These are phyloP conservation scores for Oxytorus armatus DNA, from an alignment of 2,888 invertebrate species.

Conservation along the genomic window DNA sequence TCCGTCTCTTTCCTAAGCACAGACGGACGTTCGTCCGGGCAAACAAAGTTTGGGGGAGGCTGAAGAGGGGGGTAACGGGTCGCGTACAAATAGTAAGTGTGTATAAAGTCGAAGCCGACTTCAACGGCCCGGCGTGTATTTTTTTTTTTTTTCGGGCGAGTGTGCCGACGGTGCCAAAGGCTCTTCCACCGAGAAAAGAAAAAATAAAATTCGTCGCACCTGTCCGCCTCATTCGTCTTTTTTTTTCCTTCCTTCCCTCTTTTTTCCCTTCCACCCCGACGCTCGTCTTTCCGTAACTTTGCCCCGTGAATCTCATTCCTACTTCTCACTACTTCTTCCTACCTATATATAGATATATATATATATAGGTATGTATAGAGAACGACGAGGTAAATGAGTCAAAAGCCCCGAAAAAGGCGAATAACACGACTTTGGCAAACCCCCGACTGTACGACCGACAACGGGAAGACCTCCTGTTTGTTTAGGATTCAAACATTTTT, in stretches of 20 bases:
- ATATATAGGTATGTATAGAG: conserved; percentile 38
- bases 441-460: conserved; percentile 47
- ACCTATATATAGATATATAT: conserved; percentile 17
- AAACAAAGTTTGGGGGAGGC: conserved; percentile 51
- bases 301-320: conserved; percentile 32
- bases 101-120: conserved; percentile 21
- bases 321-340: conserved; percentile 23
- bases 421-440: conserved; percentile 48
- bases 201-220: conserved; percentile 67
- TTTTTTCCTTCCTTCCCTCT: conserved; percentile 2
- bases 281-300: conserved; percentile 23
- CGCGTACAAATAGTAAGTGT: conserved; percentile 16
- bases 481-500: too few relatives aligned
- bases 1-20: conserved; percentile 20
- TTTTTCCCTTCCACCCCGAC: neutral
- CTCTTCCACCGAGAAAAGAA: conserved; percentile 40
- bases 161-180: conserved; percentile 56
- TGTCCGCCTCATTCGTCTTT: conserved; percentile 48
- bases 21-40: conserved; percentile 40
- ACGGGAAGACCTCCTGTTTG: conserved; percentile 28
- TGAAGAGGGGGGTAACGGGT: conserved; percentile 23
- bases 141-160: conserved; percentile 61
- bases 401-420: conserved; percentile 44
- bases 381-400: conserved; percentile 45
- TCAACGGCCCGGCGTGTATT: conserved; percentile 51